Base-by-base conservation (phyloP, 1,140 invertebrate genomes). In the Acyrthosiphon pisum region DNA sequence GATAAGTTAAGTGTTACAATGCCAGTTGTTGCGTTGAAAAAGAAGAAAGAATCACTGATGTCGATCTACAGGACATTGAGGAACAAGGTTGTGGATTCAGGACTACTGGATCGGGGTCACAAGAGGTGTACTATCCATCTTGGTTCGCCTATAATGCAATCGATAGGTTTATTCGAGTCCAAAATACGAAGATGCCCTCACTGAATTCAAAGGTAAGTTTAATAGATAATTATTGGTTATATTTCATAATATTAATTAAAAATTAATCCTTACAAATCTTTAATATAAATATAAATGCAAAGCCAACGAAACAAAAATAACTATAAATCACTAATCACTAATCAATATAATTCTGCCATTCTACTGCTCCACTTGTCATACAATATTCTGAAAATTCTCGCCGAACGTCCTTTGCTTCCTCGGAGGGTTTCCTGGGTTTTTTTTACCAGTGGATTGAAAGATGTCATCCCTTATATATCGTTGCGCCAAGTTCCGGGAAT, bases 11-110 rank as follows among this genome's bases (percentile, higher is more conserved):
- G 68, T 92, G 44, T 92, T 76, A 92, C 50, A 46, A 92, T 68
- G 91, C n/a, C 76, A 92, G 91, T 68, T 46, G 91, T 92, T 46
- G 35, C 84, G 23, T 87, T 95, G 89, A 94, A 94, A 83, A 94
- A 94, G 93, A 95, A 95, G 93, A 95, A 94, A 93, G 94, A 95
- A 35, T 93, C 94, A 23, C 93, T 95, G 53, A 95, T 95, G 94
- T 94, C 94, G 94, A 94, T 93, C 11, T 94, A 93, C 88, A 93
- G 94, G 88, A 93, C 41, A 26, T 92, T 90, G 22, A 44, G 60
- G 35, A 81, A 35, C 14, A 94, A 94, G 94, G 93, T 94, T 30
- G 94, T 93, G 91, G 53, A 81, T 76, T 93, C 88, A 68, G 90
- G 91, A 93, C 86, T 81, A 93, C 60, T 56, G 93, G 94, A 46